Base-by-base conservation (phyloP, 2,888 invertebrate species). In the Scaptomyza reducta region DNA sequence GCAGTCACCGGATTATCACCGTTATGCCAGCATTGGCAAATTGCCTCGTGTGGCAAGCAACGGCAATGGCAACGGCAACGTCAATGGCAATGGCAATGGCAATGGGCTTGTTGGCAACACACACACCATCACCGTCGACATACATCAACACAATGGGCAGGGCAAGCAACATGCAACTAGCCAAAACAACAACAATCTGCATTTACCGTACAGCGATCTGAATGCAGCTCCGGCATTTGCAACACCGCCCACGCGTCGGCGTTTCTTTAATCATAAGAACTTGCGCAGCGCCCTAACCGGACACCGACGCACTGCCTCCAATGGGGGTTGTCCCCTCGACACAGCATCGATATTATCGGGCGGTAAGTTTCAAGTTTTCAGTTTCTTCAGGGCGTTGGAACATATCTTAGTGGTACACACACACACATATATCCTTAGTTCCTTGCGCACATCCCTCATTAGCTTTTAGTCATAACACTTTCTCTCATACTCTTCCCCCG, bases 241-340 rank as follows among this genome's bases (percentile, higher is more conserved):
- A 46, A 96, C 96, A 50, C 96, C 97, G 46, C 93, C 93, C 70
- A 94, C 96, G 80, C 94, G 96, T 91, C 94, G 95, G 92, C 90
- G 96, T 92, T 96, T 97, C 92, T 94, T 96, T 46, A 96, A 96
- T 86, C 95, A 96, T 10, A 96, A 96, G 91, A 95, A 95, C 29
- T 92, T 97, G 68, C 93, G 96, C 69, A 96, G 95, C 91, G 96
- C 96, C n/a, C 95, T 96, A 87, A 94, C 94, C 29, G 89, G 89
- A 70, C 91, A 90, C 62, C 80, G 90, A 51, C 89, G 92, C 72
- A 74, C 93, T 85, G 87, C 91, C 87, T 87, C 91, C 66, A 91
- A 89, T 79, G 90, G 93, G 91, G 89, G 89, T 38, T 88, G 93
- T 93, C 86, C 91, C 44, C 87, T 90, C 66, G 91, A 91, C 74